These are phyloP conservation scores for Halictus rubicundus DNA, from an alignment of 1,140 invertebrate species.

Conservation along the genomic window DNA sequence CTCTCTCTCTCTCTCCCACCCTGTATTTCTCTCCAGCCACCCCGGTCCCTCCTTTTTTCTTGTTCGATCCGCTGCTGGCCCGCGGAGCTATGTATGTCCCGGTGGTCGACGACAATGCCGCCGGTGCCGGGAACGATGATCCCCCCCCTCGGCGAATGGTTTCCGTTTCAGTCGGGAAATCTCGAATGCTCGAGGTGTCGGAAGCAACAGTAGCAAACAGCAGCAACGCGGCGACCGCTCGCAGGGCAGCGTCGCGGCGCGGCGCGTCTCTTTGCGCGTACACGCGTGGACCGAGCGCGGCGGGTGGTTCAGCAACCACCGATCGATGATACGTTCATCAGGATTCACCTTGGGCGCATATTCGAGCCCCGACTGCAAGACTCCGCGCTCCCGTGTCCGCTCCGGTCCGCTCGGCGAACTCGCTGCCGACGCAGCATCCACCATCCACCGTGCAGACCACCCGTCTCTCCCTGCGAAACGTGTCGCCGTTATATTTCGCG, in stretches of 20 bases:
- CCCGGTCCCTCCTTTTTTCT: too few species aligned
- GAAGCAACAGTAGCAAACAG: constrained; percentile 18
- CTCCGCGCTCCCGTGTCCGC: neutral
- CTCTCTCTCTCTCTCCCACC: too few species aligned
- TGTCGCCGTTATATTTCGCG: constrained; percentile 3
- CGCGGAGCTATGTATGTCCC: too few species aligned
- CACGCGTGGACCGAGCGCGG: constrained; percentile 35
- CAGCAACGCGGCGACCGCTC: neutral
- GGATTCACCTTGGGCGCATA: constrained; percentile 50
- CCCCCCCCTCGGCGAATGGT: too few species aligned
- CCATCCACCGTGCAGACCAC: neutral
- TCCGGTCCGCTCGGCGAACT: neutral
- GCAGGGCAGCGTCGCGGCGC: neutral
- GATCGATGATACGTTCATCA: constrained; percentile 58
- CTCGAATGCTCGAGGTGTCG: too few species aligned
- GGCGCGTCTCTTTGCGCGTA: constrained; percentile 31
- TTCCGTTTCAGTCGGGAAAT: neutral
- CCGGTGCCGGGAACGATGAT: too few species aligned
- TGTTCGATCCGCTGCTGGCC: too few species aligned
- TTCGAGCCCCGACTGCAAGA: constrained; percentile 18
- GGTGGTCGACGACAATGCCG: too few species aligned
- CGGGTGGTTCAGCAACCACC: constrained; percentile 40
- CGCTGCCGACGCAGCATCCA: neutral
- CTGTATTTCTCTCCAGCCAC: neutral
- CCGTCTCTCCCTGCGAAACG: neutral